Base-by-base conservation (phyloP, 37 sponge, comb jelly and placozoan species). In the Hormiphora californensis region DNA sequence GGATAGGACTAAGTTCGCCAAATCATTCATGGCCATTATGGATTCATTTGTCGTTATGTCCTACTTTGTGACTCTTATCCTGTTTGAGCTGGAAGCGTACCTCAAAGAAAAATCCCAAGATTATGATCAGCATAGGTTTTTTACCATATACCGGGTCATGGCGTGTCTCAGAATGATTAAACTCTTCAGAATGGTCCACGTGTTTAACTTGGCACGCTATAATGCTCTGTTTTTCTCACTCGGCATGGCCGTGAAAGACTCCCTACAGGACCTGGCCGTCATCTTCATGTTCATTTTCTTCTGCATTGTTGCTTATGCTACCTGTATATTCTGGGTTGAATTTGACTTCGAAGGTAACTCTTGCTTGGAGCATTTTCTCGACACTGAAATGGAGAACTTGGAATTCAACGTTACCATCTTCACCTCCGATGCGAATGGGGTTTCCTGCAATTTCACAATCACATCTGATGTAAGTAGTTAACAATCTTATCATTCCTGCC, bases 281-380 rank as follows among this genome's bases (percentile, higher is more conserved):
- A 73, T 73, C 81, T 33, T 73, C 46, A 27, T 73, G n/a, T 73
- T 73, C 81, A 73, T 73, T 46, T 73, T 73, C 81, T 73, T 73
- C 81, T 73, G 81, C 46, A 46, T 73, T 7, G 81, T 73, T 27
- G 43, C 81, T 3, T 73, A 73, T 28, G 81, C 81, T 28, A 73
- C 81, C 46, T 43, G 40, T 46, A 73, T 73, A 28, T 73, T 73
- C 81, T 73, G 81, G 81, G 81, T 73, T 43, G 81, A 73, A 30
- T 73, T 73, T 19, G 81, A 73, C 44, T 73, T 73, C 46, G 38
- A 11, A 4, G 35, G n/a, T n/a, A n/a, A n/a, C n/a, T n/a, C n/a
- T n/a, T n/a, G n/a, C n/a, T n/a, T n/a, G n/a, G n/a, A n/a, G n/a
- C n/a, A n/a, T n/a, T n/a, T n/a, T n/a, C n/a, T n/a, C n/a, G n/a